Evolutionary conservation across 1,140 invertebrate species (phyloP).

Genomic region (Diachasmimorpha longicaudata): DNA sequence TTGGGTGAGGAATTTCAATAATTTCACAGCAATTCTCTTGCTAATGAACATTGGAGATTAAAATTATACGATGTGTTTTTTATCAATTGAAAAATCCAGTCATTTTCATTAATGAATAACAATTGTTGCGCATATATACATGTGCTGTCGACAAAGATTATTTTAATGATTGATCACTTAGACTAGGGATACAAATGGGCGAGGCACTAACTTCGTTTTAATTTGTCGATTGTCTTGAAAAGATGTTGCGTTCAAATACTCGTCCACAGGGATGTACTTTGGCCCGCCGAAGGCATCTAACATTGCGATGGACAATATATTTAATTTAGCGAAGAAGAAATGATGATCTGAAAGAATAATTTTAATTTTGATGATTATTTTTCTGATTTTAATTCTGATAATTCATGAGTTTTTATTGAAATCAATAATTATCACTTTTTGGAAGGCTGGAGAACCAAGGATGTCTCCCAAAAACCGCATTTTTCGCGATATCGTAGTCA

Average conservation of each 20-base stretch:
- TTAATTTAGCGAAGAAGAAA: slow-evolving; percentile 78
- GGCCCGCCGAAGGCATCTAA: slow-evolving; percentile 81
- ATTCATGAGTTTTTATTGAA: slow-evolving; percentile 13
- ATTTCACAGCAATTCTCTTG: too few species aligned
- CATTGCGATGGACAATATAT: slow-evolving; percentile 73
- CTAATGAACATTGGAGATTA: too few species aligned
- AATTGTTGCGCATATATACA: neutral
- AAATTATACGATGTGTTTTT: too few species aligned
- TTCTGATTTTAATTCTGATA: slow-evolving; percentile 5
- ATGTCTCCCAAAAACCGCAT: slow-evolving; percentile 73
- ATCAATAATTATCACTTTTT: neutral
- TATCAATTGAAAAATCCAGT: too few species aligned
- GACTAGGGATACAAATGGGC: neutral
- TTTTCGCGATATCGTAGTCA: slow-evolving; percentile 69
- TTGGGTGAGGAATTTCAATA: too few species aligned
- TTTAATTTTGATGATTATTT: neutral
- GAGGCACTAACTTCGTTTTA: neutral
- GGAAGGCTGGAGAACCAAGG: slow-evolving; percentile 72
- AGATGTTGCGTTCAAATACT: slow-evolving; percentile 64
- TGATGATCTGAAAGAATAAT: slow-evolving; percentile 67
- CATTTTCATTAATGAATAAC: neutral
- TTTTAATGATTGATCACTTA: neutral
- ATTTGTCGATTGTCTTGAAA: neutral
- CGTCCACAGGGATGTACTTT: slow-evolving; percentile 67
- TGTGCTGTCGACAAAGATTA: neutral